Evolutionary conservation across 2,113 vertebrate genomes (phyloP), one percentile per base, ranked within the genome.

Genomic region (Lepus europaeus): DNA sequence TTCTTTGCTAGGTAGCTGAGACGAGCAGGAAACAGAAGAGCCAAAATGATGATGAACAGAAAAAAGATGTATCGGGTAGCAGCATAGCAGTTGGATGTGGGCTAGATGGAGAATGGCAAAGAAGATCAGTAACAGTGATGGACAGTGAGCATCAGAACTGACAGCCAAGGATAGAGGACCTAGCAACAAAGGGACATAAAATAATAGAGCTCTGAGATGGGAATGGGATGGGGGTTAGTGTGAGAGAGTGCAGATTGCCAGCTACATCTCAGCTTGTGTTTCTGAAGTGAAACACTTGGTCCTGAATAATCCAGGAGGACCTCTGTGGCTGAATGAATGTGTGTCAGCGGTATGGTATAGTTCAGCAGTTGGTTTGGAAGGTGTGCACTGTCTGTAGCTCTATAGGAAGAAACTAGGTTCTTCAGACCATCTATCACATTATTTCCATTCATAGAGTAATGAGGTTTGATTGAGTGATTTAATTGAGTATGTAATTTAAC

Each of bases 401-500:
- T 82, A n/a, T 0, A 72, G 87, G 91, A 92, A 45, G 90, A 88
- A 87, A 29, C 10, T 59, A 87, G 92, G 3, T 90, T 81, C 69
- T 94, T 81, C n/a, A 88, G 49, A 74, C 14, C 14, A 33, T 51
- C 14, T 93, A 27, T 64, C 13, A 22, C 2, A 39, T 85, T 5
- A 90, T 80, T 87, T 91, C 8, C 17, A 61, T 87, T 73, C 31
- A 68, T 36, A 53, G 59, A 61, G 17, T 74, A 77, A 36, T 84
- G 78, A 86, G 66, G n/a, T 82, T 91, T 82, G 70, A 59, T 76
- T 92, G 20, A 95, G 13, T 76, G 56, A 95, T 72, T 77, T 82
- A 87, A 19, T 59, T 89, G 45, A 45, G 17, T 94, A 36, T 93
- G 3, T 92, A 90, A 78, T 87, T 89, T 83, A 92, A 76, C 59